These are phyloP conservation scores for Pelecanus crispus DNA, from an alignment of 2,113 vertebrate genomes.

Conservation along the genomic window DNA sequence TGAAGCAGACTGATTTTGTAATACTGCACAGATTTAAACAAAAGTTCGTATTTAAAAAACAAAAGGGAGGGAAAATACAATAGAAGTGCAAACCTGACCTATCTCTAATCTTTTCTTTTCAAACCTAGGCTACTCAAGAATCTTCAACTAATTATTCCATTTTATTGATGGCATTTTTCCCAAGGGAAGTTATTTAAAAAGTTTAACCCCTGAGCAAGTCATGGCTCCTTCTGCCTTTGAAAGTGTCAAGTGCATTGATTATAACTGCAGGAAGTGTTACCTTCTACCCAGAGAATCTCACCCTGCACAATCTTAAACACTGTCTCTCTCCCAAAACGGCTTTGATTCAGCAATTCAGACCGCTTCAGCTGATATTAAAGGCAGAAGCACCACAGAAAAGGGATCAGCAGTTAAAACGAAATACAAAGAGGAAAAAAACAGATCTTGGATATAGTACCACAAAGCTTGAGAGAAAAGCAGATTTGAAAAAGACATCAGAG, in stretches of 20 bases:
- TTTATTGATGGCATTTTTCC: conserved; percentile 88
- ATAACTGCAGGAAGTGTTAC: conserved; percentile 84
- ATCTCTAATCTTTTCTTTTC: conserved; percentile 53
- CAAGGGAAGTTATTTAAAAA: conserved; percentile 88
- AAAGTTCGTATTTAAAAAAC: conserved; percentile 27
- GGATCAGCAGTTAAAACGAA: conserved; percentile 68
- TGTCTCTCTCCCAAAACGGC: conserved; percentile 61
- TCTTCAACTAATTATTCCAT: conserved; percentile 86
- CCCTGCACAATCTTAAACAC: conserved; percentile 71
- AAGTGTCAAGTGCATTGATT: conserved; percentile 89
- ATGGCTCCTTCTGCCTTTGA: conserved; percentile 82
- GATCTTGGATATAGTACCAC: conserved; percentile 59
- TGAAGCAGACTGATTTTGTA: not conserved
- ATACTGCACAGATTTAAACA: not conserved
- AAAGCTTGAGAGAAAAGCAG: conserved; percentile 74
- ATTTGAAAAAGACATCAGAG: conserved; percentile 84
- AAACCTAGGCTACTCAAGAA: conserved; percentile 68
- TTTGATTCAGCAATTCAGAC: conserved; percentile 72
- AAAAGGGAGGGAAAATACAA: conserved; percentile 34
- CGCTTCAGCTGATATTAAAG: conserved; percentile 72
- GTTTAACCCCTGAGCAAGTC: conserved; percentile 90
- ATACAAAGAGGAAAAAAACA: conserved; percentile 54
- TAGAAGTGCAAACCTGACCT: conserved; percentile 21
- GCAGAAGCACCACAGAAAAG: conserved; percentile 63
- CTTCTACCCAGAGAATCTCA: conserved; percentile 80